phyloP scores from a whole-genome alignment of 1,140 invertebrate species.

The Magallana angulata region DNA sequence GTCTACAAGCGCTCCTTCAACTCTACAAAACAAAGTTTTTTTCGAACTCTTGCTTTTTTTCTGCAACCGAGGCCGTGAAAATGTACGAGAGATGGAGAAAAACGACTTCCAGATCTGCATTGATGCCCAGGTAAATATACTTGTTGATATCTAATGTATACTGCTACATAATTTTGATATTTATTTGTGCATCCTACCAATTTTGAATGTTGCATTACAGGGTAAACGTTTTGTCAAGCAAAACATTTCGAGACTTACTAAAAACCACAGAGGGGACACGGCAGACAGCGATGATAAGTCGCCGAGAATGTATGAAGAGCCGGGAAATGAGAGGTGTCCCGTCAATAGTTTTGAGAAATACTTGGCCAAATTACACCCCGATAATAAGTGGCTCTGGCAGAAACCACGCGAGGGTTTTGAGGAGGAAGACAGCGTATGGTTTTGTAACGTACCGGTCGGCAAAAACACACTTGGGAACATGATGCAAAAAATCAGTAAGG shows the following conservation, averaged over 20 bases:
- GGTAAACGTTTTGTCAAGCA: background rate
- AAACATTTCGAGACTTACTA: background rate
- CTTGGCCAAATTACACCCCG: background rate
- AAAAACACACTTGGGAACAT: slow-evolving; percentile 45
- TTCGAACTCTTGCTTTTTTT: too few relatives aligned
- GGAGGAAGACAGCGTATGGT: slow-evolving; percentile 26
- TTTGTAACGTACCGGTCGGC: slow-evolving; percentile 48
- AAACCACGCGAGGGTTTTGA: background rate
- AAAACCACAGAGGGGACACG: background rate
- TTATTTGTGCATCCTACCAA: background rate
- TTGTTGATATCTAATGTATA: background rate
- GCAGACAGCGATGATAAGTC: background rate
- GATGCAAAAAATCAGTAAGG: slow-evolving; percentile 2
- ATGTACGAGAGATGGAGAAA: too few relatives aligned
- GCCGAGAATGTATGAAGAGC: slow-evolving; percentile 16
- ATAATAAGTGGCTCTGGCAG: background rate
- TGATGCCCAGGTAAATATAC: background rate
- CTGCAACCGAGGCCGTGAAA: too few relatives aligned
- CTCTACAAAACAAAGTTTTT: too few relatives aligned
- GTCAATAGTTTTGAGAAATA: slow-evolving; percentile 29
- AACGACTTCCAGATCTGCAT: too few relatives aligned
- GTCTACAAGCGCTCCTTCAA: background rate
- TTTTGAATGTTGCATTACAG: background rate
- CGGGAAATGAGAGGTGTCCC: background rate
- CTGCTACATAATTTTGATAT: background rate